Conservation (phyloP, 2,888 invertebrate species). For the Molanna angustata region DNA sequence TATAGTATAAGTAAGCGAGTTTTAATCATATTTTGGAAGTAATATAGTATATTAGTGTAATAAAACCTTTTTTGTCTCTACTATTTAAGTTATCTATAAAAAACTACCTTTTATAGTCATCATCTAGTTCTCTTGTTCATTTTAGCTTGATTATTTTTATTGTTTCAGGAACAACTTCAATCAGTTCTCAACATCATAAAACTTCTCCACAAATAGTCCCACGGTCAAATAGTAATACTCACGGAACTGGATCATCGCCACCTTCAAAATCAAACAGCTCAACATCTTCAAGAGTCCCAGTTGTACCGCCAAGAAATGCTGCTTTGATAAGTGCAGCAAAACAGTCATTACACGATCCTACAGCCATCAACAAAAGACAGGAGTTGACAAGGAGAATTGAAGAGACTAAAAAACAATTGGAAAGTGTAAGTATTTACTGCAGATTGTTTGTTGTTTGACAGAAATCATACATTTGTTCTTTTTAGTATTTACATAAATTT, state of each 20-base stretch:
- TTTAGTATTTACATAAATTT: too few relatives aligned
- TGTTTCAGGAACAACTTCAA: conserved; percentile 54
- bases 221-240: neutral
- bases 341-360: conserved; percentile 58
- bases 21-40: too few relatives aligned
- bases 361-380: conserved; percentile 65
- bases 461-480: too few relatives aligned
- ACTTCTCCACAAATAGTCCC: conserved; percentile 34
- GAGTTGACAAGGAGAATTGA: conserved; percentile 79
- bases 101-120: too few relatives aligned
- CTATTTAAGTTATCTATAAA: too few relatives aligned
- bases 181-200: conserved; percentile 58
- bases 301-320: conserved; percentile 47
- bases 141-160: too few relatives aligned
- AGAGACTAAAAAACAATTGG: conserved; percentile 81
- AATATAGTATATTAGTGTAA: too few relatives aligned
- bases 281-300: conserved; percentile 39
- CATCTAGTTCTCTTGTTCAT: too few relatives aligned
- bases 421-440: conserved; percentile 67
- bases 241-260: conserved; percentile 34
- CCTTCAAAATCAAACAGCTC: conserved; percentile 39
- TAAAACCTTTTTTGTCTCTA: too few relatives aligned
- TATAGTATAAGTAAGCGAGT: too few relatives aligned
- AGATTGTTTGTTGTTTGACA: neutral
- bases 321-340: conserved; percentile 56